phyloP scores from a whole-genome alignment of 2,888 invertebrate species.

The Sipha maydis region DNA sequence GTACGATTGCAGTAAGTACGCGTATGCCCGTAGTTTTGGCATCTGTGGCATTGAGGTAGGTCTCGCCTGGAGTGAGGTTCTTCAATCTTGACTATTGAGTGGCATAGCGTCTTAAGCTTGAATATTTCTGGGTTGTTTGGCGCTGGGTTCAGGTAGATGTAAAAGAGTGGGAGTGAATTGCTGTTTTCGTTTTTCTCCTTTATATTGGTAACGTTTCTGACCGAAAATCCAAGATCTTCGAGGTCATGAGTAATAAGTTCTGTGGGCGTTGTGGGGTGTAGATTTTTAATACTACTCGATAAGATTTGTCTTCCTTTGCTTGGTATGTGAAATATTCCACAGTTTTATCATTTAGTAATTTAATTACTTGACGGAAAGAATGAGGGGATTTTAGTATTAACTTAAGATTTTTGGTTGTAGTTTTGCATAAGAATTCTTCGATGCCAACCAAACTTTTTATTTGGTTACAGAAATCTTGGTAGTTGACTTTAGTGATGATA shows the following conservation, averaged over 20 bases:
- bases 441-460: conserved; percentile 6
- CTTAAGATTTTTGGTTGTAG: conserved; percentile 35
- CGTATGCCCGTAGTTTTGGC: conserved; percentile 5
- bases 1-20: neutral
- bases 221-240: neutral
- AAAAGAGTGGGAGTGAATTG: conserved; percentile 3
- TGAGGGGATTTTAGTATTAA: conserved; percentile 15
- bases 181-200: conserved; percentile 5
- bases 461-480: conserved; percentile 22
- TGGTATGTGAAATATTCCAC: neutral
- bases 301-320: neutral
- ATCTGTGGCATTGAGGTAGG: conserved; percentile 19
- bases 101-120: neutral
- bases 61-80: conserved; percentile 5
- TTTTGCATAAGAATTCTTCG: conserved; percentile 45
- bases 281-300: conserved; percentile 17
- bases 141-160: conserved; percentile 10
- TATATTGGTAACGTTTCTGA: conserved; percentile 22
- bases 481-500: conserved; percentile 9
- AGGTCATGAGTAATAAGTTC: conserved; percentile 21
- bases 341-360: conserved; percentile 22
- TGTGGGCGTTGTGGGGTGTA: neutral
- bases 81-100: conserved; percentile 14
- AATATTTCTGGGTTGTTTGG: conserved; percentile 21
- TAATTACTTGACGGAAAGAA: conserved; percentile 15